phyloP scores from a whole-genome alignment of 2,797 vertebrate genomes.

The Columba guinea region DNA sequence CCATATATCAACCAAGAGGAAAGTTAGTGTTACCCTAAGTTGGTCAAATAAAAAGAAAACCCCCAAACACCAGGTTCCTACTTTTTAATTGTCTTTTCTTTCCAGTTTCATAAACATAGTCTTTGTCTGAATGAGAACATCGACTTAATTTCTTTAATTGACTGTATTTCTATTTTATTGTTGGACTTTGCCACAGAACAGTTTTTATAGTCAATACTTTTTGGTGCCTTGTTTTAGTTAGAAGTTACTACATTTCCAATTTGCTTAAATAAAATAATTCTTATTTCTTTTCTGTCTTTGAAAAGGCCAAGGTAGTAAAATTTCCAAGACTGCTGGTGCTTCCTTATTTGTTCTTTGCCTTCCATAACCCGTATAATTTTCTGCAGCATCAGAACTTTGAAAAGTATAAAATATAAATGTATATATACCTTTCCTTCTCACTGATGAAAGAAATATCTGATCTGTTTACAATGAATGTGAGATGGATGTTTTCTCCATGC shows the following conservation, averaged over 20 bases:
- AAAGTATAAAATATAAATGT: not conserved
- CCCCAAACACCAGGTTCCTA: not conserved
- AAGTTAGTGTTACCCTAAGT: not conserved
- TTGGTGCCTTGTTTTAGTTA: not conserved
- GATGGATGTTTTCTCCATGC: not conserved
- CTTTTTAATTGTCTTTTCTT: not conserved
- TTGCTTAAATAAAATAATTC: not conserved
- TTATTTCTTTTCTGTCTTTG: not conserved
- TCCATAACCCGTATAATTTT: not conserved
- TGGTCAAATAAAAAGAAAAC: not conserved
- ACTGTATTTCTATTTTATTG: not conserved
- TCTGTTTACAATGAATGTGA: not conserved
- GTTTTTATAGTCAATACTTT: not conserved
- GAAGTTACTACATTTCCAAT: not conserved
- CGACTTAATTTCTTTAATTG: not conserved
- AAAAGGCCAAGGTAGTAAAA: constrained; percentile 8
- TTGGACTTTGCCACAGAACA: not conserved
- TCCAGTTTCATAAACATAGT: not conserved
- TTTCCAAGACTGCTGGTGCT: not conserved
- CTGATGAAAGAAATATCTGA: not conserved
- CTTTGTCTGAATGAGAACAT: not conserved
- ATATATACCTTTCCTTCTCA: not conserved
- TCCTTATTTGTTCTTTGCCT: not conserved
- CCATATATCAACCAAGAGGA: not conserved
- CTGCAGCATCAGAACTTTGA: not conserved